Evolutionary conservation across 2,113 vertebrate species (phyloP), one percentile per base, ranked within the genome.

Genomic region (Acrocephalus arundinaceus): DNA sequence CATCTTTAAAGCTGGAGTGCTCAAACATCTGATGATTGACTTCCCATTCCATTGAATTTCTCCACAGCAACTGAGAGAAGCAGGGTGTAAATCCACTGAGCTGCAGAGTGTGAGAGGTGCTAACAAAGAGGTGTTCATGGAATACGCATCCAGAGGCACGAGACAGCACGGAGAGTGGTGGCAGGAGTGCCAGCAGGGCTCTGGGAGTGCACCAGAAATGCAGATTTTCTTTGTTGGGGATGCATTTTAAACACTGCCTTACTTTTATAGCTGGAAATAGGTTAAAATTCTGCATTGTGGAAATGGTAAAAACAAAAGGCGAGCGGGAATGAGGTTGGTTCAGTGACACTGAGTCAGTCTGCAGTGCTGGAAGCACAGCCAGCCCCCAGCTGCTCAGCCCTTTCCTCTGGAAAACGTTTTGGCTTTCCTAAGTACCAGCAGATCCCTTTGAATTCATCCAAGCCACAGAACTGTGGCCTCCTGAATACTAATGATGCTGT

Each of bases 401-500:
- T 73, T 59, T 71, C 45, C 80, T 86, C 68, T 68, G 23, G 45
- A 51, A 71, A 58, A 65, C 1, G 0, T 68, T 48, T 39, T 12
- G 5, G 72, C 57, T 96, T 65, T 90, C 57, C 3, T 31, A 33
- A 89, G 61, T 46, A 72, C 33, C 63, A 90, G 52, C 54, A 84
- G 75, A 27, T 63, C 85, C 39, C 66, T 94, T 86, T 95, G 83
- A 93, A 89, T 96, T 84, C 57, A 78, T 14, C 71, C 49, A 45
- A 87, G 49, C 33, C 76, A 31, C 57, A 75, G 52, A 74, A 65
- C 54, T 25, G 45, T 58, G 67, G 22, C 49, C 57, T 86, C 25
- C 76, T 89, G 92, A 86, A 96, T 94, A n/a, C 73, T 78, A 81
- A 93, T 87, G 78, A 55, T 84, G 78, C 52, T 52, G n/a, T 65